phyloP scores from a whole-genome alignment of 2,113 vertebrate genomes.

The Corydoras maculifer region DNA sequence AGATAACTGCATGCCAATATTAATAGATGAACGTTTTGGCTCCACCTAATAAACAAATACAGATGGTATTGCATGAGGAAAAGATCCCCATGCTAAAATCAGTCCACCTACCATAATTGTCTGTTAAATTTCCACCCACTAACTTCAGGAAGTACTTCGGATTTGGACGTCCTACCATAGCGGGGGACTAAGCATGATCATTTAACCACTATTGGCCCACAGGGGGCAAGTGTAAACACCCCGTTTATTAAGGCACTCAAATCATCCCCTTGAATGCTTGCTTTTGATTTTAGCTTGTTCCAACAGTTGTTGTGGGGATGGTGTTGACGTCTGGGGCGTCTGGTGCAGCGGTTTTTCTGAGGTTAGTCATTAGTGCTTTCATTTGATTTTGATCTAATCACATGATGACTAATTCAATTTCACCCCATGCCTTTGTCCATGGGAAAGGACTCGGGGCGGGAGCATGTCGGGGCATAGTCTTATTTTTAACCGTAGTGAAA shows the following conservation, averaged over 20 bases:
- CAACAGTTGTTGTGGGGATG: constrained; percentile 20
- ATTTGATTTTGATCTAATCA: constrained; percentile 63
- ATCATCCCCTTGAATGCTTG: constrained; percentile 9
- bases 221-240: constrained; percentile 18
- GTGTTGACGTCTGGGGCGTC: constrained; percentile 43
- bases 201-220: constrained; percentile 4
- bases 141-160: not conserved
- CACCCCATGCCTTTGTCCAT: constrained; percentile 58
- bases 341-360: constrained; percentile 46
- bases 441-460: constrained; percentile 53
- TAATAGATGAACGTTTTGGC: constrained; percentile 41
- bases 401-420: constrained; percentile 64
- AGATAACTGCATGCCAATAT: constrained; percentile 42
- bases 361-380: constrained; percentile 60
- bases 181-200: constrained; percentile 5
- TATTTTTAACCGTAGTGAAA: constrained; percentile 62
- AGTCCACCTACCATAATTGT: constrained; percentile 24
- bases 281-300: constrained; percentile 38
- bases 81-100: constrained; percentile 30
- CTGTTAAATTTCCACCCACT: constrained; percentile 19
- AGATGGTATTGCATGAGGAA: constrained; percentile 31
- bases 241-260: constrained; percentile 19
- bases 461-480: constrained; percentile 58
- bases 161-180: not conserved
- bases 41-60: constrained; percentile 44